Evolutionary conservation across 2,113 vertebrate species (phyloP).

Genomic region (Neodontobutis hainanensis): DNA sequence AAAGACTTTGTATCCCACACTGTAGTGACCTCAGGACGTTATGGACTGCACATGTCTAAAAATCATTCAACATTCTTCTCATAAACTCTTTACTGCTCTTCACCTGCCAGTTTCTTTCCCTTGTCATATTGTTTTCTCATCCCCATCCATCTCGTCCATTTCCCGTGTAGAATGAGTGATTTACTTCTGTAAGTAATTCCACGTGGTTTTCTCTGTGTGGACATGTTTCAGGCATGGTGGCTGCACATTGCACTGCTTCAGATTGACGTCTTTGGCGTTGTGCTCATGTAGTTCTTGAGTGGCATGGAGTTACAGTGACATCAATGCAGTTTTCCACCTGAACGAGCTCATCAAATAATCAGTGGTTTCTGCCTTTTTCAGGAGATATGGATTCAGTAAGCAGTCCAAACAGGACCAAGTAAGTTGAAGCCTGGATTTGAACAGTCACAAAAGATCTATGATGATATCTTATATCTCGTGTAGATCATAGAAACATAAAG

Average conservation of each 20-base stretch:
- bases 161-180: constrained; percentile 52
- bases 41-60: too few species aligned
- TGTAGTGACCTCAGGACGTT: too few species aligned
- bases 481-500: too few species aligned
- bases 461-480: too few species aligned
- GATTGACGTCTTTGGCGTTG: neutral
- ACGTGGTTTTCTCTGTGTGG: constrained; percentile 21
- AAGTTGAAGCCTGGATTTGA: constrained; percentile 37
- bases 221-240: constrained; percentile 43
- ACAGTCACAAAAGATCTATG: too few species aligned
- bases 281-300: constrained; percentile 13
- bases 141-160: constrained; percentile 5
- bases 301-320: constrained; percentile 16
- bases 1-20: too few species aligned
- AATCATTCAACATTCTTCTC: too few species aligned
- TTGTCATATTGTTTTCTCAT: neutral
- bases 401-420: constrained; percentile 88
- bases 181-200: constrained; percentile 63
- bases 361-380: constrained; percentile 44
- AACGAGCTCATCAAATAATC: neutral
- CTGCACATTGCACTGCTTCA: constrained; percentile 21
- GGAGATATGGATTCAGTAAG: constrained; percentile 90
- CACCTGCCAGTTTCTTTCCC: too few species aligned
- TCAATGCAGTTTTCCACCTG: too few species aligned
- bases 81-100: too few species aligned